Percentiles rank a stretch among this genome's conserved stretches.
phyloP scores from a whole-genome alignment of 2,797 vertebrate genomes.

The Lacerta viridis region DNA sequence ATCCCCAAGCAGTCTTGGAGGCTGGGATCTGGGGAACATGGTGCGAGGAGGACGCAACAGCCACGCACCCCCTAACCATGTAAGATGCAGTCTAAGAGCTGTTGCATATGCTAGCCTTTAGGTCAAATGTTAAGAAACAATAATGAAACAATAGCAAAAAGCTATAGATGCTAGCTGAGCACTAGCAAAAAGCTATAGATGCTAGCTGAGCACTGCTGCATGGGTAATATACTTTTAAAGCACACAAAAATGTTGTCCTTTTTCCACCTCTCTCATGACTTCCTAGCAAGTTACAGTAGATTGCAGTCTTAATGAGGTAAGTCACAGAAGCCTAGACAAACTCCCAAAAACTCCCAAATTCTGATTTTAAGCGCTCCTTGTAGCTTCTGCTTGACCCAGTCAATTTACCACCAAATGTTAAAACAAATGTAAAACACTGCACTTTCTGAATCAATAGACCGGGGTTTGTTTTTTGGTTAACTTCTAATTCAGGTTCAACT shows the following conservation, averaged over 20 bases:
- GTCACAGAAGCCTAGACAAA: background rate
- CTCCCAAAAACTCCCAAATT: background rate
- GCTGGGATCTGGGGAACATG: no score
- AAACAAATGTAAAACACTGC: no score
- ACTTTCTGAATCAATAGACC: no score
- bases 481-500: conserved; percentile 8
- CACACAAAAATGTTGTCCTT: background rate
- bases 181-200: background rate
- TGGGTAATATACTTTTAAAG: background rate
- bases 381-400: background rate
- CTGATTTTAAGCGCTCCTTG: background rate
- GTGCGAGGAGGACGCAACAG: no score
- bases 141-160: background rate
- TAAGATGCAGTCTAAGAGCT: background rate
- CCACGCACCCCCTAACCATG: background rate
- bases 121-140: background rate
- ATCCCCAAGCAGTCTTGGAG: no score
- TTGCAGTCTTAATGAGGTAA: background rate
- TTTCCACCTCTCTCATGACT: background rate
- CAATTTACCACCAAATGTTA: background rate
- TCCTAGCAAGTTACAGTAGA: background rate
- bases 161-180: background rate
- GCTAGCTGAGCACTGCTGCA: background rate
- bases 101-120: background rate
- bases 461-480: background rate